A percentile compares a stretch with the other conserved stretches of the same genome.
Conservation (phyloP, 2,888 invertebrate species). For the Aromia moschata region DNA sequence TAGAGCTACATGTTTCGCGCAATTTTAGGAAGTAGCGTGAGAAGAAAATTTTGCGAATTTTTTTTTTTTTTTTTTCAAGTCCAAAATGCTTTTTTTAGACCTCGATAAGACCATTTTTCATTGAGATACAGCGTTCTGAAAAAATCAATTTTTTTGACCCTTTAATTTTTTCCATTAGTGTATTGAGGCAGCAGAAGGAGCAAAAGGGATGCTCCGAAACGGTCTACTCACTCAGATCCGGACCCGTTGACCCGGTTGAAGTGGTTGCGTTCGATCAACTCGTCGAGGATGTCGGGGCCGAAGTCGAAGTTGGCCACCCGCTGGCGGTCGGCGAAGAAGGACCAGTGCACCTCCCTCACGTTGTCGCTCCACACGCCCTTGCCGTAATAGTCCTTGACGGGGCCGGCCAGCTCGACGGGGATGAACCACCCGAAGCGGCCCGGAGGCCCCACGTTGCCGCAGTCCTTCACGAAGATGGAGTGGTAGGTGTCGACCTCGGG, state of each 20-base stretch:
- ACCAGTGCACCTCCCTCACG: slow-evolving; percentile 64
- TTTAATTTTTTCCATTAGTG: too few species aligned
- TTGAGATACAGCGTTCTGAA: too few species aligned
- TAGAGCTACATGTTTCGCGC: too few species aligned
- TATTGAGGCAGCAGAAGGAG: too few species aligned
- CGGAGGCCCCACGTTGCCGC: slow-evolving; percentile 66
- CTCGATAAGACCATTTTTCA: too few species aligned
- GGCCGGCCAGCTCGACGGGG: slow-evolving; percentile 60
- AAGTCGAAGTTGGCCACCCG: slow-evolving; percentile 65
- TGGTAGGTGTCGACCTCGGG: slow-evolving; percentile 68
- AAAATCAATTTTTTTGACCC: too few species aligned
- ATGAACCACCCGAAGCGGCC: slow-evolving; percentile 75
- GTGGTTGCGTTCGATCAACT: slow-evolving; percentile 13
- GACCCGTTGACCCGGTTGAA: slow-evolving; percentile 18
- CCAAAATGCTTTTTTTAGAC: too few species aligned
- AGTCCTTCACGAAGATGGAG: slow-evolving; percentile 63
- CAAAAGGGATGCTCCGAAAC: too few species aligned
- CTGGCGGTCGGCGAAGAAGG: slow-evolving; percentile 63
- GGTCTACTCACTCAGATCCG: slow-evolving; percentile 33
- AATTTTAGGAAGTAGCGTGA: too few species aligned
- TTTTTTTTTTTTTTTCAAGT: too few species aligned
- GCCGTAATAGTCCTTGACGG: slow-evolving; percentile 43
- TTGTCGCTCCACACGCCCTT: slow-evolving; percentile 49
- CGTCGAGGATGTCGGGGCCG: slow-evolving; percentile 36
- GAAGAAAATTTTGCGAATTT: too few species aligned